Base-by-base conservation (phyloP, 2,888 invertebrate species). In the Allacma fusca region DNA sequence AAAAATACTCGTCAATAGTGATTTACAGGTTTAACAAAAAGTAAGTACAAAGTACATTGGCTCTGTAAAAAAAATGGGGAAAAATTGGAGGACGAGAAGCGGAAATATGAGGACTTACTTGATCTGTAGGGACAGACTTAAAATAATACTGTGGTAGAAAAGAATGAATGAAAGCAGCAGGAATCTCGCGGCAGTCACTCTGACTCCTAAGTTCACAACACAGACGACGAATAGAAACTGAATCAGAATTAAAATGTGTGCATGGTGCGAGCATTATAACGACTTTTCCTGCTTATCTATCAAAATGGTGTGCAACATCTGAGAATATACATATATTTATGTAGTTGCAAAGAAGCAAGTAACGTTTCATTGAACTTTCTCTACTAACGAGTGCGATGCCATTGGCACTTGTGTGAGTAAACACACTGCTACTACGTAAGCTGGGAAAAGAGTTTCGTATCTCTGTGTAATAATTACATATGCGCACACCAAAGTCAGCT, bases 281-380 rank as follows among this genome's bases (percentile, higher is more conserved):
- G 19, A 50, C 50, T 50, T 50, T 50, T 50, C 19, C 50, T n/a
- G 5, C n/a, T 9, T 19, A n/a, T 50, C 50, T 50, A 50, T 50
- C 50, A 50, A 50, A 50, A 50, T 50, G n/a, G 50, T 5, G 19
- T 50, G 19, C 2, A 50, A 50, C n/a, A 50, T 50, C 50, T 50
- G n/a, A 13, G 50, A 12, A 16, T 34, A 9, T 34, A 34, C 9
- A 34, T 34, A 34, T 34, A 34, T 34, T 7, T 34, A 34, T 34
- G 50, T 50, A 50, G 19, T 12, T 9, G 5, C n/a, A n/a, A 5
- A 50, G 1, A 50, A 50, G 19, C 19, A 50, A 40, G 44, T 74
- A 74, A 74, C 62, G 67, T 74, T 74, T 74, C 74, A 74, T 74
- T 74, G 74, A 74, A 74, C 74, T 74, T 74, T 74, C 74, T 74